Evolutionary conservation across 2,797 vertebrate species (phyloP), one percentile per base, ranked within the genome.

Genomic region (Pangasius mekongensis): DNA sequence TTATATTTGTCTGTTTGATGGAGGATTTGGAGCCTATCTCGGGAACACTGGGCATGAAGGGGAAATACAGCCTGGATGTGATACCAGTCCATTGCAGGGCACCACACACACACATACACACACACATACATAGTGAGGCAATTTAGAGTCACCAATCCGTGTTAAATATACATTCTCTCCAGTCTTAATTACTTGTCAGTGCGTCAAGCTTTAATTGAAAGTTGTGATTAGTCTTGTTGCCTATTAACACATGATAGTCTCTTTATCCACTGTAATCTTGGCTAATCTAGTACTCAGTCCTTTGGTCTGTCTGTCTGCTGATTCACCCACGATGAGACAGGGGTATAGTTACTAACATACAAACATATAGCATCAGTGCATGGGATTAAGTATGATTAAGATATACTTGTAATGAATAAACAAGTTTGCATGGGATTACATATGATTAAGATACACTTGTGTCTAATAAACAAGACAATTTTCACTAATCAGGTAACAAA

Each of bases 181-280:
- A 77, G 74, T 52, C 49, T 77, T 30, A 77, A 77, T 77, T 77
- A 77, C 49, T 77, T 54, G 73, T 54, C 14, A 77, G 74, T 30
- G 27, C 24, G 10, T 47, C 24, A 47, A 49, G 24, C 11, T 49
- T 47, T 27, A 47, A 24, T 43, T 47, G 16, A 47, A 74, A 39
- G 69, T 47, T 74, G 39, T 13, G 10, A 74, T 74, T 43, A 47
- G 9, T 74, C 71, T 74, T 47, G 39, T 47, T 73, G 69, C 20
- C 36, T 74, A 22, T 47, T 14, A 47, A 49, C 8, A 43, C 20
- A 43, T 47, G 10, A 49, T 13, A 47, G 24, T 49, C 16, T 43
- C 16, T 54, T 77, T 52, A 54, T 54, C 13, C 16, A 54, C 27
- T 52, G 49, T 54, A 77, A 30, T 77, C 49, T 76, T 54, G 27